A percentile compares a stretch with the other conserved stretches of the same genome.
Evolutionary conservation across 2,113 vertebrate genomes (phyloP).

Genomic region (Dunckerocampus dactyliophorus): DNA sequence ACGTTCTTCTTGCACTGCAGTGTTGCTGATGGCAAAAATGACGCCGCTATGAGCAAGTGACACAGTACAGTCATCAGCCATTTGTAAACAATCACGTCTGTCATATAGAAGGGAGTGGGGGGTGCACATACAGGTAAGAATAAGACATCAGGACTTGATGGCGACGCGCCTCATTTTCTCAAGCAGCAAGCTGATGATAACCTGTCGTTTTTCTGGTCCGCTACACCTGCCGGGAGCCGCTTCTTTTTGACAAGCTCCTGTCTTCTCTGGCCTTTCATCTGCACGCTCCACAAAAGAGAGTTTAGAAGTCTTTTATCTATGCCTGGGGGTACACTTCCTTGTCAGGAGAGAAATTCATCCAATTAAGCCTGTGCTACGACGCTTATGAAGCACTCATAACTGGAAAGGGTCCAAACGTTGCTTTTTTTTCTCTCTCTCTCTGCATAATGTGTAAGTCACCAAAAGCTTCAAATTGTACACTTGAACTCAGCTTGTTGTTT

Average conservation of each 20-base stretch:
- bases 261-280: constrained; percentile 72
- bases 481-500: constrained; percentile 25
- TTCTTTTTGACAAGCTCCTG: constrained; percentile 67
- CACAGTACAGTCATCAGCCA: constrained; percentile 16
- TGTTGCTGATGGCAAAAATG: constrained; percentile 1
- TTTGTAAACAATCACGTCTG: constrained; percentile 43
- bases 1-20: background rate
- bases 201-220: constrained; percentile 63
- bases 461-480: constrained; percentile 10
- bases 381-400: constrained; percentile 51
- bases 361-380: constrained; percentile 59
- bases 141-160: constrained; percentile 59
- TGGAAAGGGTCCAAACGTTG: constrained; percentile 45
- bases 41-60: constrained; percentile 5
- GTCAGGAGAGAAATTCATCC: constrained; percentile 53
- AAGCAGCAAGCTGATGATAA: constrained; percentile 63
- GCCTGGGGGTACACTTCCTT: constrained; percentile 62
- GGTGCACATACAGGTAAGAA: constrained; percentile 35
- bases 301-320: constrained; percentile 69
- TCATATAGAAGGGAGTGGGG: constrained; percentile 37
- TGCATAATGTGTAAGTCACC: constrained; percentile 43
- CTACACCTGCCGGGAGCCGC: constrained; percentile 57
- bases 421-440: constrained; percentile 28
- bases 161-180: constrained; percentile 58
- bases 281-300: constrained; percentile 63